Conservation (phyloP, 2,888 invertebrate genomes). For the Chrysodeixis includens region DNA sequence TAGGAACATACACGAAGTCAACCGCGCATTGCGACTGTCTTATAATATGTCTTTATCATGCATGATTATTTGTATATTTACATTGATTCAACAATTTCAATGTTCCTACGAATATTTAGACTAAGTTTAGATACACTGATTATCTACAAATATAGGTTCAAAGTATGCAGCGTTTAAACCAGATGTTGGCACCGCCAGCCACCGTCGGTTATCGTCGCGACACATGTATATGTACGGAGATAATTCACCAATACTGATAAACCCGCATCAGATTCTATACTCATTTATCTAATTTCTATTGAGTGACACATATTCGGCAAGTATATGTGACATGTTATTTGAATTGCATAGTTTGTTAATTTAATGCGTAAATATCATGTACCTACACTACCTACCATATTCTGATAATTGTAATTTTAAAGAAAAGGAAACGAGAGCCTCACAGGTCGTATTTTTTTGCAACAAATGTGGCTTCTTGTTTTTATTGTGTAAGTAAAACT, state of each 20-base stretch:
- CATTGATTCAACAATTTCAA: background rate
- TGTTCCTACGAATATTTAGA: conserved; percentile 21
- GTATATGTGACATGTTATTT: background rate
- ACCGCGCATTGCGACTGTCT: no score
- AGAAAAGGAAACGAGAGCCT: no score
- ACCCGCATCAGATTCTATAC: conserved; percentile 42
- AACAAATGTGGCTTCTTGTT: no score
- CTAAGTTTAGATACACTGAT: background rate
- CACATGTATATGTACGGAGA: conserved; percentile 38
- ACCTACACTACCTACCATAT: no score
- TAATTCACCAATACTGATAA: conserved; percentile 41
- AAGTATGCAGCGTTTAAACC: conserved; percentile 63
- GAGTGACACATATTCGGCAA: conserved; percentile 25
- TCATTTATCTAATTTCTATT: conserved; percentile 41
- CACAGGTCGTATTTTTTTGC: background rate
- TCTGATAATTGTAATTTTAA: no score
- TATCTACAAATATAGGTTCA: conserved; percentile 32
- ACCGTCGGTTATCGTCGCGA: conserved; percentile 71
- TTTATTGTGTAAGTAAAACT: background rate
- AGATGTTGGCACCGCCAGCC: conserved; percentile 80
- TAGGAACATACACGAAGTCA: no score
- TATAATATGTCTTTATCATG: no score
- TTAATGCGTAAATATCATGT: background rate
- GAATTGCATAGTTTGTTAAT: background rate
- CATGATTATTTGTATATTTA: no score